Conservation (phyloP, 2,113 vertebrate species). For the Motacilla alba region DNA sequence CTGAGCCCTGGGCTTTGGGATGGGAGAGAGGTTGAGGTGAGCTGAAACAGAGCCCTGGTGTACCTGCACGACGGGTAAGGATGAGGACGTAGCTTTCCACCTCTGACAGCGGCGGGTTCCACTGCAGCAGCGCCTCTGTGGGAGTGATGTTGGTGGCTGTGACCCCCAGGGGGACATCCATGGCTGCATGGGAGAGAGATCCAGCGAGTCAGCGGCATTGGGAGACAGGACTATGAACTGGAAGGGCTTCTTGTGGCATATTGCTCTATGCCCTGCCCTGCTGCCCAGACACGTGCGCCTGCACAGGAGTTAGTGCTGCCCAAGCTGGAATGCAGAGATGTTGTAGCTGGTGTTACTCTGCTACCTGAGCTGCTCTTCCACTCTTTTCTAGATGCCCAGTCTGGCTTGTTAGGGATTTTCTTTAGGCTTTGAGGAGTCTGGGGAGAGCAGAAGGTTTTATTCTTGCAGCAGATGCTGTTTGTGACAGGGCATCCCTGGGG, state of each 20-base stretch:
- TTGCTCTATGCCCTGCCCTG: fast-evolving
- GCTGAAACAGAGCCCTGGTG: not conserved
- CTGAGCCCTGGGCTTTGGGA: not conserved
- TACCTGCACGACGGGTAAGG: constrained; percentile 83
- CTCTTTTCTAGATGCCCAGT: not conserved
- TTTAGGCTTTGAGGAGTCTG: not conserved
- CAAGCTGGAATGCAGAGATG: not conserved
- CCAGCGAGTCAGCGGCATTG: not conserved
- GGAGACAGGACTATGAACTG: not conserved
- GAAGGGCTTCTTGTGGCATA: not conserved
- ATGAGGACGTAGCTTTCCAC: constrained; percentile 91
- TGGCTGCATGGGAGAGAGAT: constrained; percentile 73
- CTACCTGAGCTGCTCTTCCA: not conserved
- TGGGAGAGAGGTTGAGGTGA: not conserved
- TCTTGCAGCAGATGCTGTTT: not conserved
- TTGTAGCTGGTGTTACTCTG: not conserved
- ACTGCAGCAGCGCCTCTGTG: constrained; percentile 85
- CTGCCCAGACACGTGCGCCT: not conserved
- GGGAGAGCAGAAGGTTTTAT: not conserved
- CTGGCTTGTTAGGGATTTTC: not conserved
- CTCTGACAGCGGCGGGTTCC: constrained; percentile 81
- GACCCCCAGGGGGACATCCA: constrained; percentile 89
- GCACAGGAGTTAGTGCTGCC: not conserved
- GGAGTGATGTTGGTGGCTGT: constrained; percentile 87
- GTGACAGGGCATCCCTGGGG: not conserved